Percentiles rank a stretch among this genome's conserved stretches.
These are phyloP conservation scores for Baryphthengus martii DNA, from an alignment of 2,113 vertebrate genomes.

Conservation along the genomic window DNA sequence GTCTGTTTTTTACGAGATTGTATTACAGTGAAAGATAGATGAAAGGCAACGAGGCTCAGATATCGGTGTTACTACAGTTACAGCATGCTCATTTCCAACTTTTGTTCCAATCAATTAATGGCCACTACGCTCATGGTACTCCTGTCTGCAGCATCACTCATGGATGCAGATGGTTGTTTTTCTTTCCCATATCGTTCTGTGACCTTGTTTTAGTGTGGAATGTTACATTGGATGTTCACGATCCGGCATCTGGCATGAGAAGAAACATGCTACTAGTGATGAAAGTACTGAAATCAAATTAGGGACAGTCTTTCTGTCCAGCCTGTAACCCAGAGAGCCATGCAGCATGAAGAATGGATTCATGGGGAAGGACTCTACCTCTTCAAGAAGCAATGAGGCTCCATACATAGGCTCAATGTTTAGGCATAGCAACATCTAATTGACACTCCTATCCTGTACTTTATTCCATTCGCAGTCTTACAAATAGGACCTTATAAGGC, in stretches of 20 bases:
- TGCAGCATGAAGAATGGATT: background rate
- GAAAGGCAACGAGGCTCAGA: background rate
- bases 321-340: background rate
- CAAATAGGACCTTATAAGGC: background rate
- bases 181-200: background rate
- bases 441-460: background rate
- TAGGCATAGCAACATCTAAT: background rate
- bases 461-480: background rate
- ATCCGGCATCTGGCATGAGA: background rate
- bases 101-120: constrained; percentile 10
- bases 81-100: background rate
- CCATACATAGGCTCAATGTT: background rate
- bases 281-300: background rate
- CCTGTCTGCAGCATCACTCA: background rate
- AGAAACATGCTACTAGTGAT: background rate
- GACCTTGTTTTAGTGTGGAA: background rate
- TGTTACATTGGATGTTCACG: background rate
- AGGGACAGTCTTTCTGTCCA: background rate
- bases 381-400: background rate
- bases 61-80: background rate
- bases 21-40: background rate
- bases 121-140: background rate
- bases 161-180: background rate
- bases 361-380: background rate
- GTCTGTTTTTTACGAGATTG: background rate